phyloP scores from a whole-genome alignment of 1,140 invertebrate species.

The Pachypsylla venusta region DNA sequence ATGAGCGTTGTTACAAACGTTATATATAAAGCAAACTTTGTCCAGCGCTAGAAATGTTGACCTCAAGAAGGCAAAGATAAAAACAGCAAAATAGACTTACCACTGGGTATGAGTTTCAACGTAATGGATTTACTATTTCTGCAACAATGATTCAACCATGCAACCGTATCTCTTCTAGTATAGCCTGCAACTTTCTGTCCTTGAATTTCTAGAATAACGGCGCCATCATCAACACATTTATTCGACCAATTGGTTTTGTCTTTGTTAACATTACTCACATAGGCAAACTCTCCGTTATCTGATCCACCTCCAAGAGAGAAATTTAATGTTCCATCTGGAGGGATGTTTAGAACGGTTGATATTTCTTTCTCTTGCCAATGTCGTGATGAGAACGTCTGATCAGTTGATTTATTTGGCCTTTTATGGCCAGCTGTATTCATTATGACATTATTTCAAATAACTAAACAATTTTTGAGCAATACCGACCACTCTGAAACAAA shows the following conservation, averaged over 20 bases:
- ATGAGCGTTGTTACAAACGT: too few relatives aligned
- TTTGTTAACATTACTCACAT: slow-evolving; percentile 30
- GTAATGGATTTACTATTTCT: slow-evolving; percentile 39
- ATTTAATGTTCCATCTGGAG: slow-evolving; percentile 23
- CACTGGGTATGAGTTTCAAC: slow-evolving; percentile 38
- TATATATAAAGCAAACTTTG: too few relatives aligned
- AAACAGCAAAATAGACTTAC: slow-evolving; percentile 28
- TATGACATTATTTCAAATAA: slow-evolving; percentile 25
- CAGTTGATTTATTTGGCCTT: slow-evolving; percentile 24
- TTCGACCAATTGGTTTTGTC: slow-evolving; percentile 31
- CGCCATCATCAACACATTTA: slow-evolving; percentile 28
- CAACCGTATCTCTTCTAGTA: slow-evolving; percentile 40
- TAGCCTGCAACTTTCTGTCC: slow-evolving; percentile 47
- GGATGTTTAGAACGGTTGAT: slow-evolving; percentile 21
- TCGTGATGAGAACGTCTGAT: slow-evolving; percentile 11
- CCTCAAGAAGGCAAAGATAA: not conserved
- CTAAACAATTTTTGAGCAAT: slow-evolving; percentile 9
- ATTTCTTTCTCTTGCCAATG: slow-evolving; percentile 24
- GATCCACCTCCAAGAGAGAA: slow-evolving; percentile 35
- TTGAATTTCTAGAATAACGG: slow-evolving; percentile 45
- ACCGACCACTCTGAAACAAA: too few relatives aligned
- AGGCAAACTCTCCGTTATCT: slow-evolving; percentile 42
- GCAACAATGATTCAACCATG: slow-evolving; percentile 42
- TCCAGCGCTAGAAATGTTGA: not conserved
- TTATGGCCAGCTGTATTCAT: slow-evolving; percentile 28